phyloP scores from a whole-genome alignment of 2,888 invertebrate species.

The Drosophila macrothrix region DNA sequence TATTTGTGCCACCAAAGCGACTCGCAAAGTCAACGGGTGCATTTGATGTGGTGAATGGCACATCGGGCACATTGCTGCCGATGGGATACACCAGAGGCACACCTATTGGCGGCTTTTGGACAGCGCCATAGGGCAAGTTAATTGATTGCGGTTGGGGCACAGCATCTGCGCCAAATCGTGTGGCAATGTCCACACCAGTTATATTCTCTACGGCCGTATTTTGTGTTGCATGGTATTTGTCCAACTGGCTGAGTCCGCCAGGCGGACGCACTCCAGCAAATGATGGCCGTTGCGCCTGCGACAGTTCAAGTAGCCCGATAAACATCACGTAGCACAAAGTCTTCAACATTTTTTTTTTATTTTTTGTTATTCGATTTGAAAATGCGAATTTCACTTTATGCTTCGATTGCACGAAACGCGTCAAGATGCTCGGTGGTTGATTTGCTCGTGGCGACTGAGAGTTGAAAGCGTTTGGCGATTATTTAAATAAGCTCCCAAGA shows the following conservation, averaged over 20 bases:
- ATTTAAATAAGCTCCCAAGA: constrained; percentile 68
- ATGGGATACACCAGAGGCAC: constrained; percentile 71
- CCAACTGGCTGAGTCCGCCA: constrained; percentile 87
- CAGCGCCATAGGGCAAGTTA: constrained; percentile 58
- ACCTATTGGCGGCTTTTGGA: constrained; percentile 78
- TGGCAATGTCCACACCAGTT: constrained; percentile 77
- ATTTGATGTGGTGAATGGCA: not conserved
- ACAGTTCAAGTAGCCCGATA: constrained; percentile 35
- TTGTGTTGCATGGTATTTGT: constrained; percentile 83
- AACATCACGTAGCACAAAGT: constrained; percentile 28
- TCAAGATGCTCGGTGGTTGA: constrained; percentile 27
- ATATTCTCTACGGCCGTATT: constrained; percentile 59
- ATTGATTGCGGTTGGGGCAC: constrained; percentile 83
- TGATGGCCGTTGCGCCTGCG: constrained; percentile 87
- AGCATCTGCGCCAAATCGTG: constrained; percentile 86
- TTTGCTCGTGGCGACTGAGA: constrained; percentile 47
- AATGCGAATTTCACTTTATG: constrained; percentile 50
- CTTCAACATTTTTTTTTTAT: constrained; percentile 36
- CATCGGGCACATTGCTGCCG: constrained; percentile 34
- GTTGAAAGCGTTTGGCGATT: constrained; percentile 40
- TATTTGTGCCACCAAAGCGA: constrained; percentile 59
- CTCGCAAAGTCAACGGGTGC: constrained; percentile 42
- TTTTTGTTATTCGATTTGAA: not conserved
- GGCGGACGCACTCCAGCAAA: constrained; percentile 88
- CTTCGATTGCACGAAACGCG: not conserved